A percentile compares a stretch with the other conserved stretches of the same genome.
Conservation (phyloP, 2,797 vertebrate species). For the Squalus acanthias region DNA sequence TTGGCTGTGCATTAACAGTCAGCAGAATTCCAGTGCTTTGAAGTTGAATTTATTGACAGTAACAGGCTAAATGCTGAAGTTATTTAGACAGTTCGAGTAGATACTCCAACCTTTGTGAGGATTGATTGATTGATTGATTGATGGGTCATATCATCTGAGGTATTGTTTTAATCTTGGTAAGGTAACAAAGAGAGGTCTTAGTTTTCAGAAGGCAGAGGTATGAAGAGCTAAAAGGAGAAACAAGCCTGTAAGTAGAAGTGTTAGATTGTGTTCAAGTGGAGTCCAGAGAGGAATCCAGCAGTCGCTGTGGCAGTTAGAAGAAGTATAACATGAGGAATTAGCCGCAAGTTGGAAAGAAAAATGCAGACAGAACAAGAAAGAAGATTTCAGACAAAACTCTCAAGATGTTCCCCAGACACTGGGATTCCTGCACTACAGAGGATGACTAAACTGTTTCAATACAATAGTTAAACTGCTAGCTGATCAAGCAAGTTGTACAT, state of each 20-base stretch:
- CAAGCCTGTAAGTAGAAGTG: neutral
- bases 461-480: neutral
- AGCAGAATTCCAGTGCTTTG: neutral
- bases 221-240: neutral
- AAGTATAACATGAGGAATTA: neutral
- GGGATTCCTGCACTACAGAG: neutral
- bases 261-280: slow-evolving; percentile 4
- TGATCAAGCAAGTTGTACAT: neutral
- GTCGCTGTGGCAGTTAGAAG: neutral
- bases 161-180: neutral
- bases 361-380: neutral
- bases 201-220: neutral
- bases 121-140: neutral
- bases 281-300: neutral
- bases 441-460: neutral
- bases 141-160: neutral
- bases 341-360: neutral
- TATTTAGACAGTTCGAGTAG: neutral
- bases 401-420: neutral
- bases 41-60: neutral
- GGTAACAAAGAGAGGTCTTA: neutral
- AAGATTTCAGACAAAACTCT: neutral
- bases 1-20: neutral
- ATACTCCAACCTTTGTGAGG: neutral
- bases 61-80: neutral